Evolutionary conservation across 2,797 vertebrate genomes (phyloP).

Genomic region (Myoxocephalus aenaeus): DNA sequence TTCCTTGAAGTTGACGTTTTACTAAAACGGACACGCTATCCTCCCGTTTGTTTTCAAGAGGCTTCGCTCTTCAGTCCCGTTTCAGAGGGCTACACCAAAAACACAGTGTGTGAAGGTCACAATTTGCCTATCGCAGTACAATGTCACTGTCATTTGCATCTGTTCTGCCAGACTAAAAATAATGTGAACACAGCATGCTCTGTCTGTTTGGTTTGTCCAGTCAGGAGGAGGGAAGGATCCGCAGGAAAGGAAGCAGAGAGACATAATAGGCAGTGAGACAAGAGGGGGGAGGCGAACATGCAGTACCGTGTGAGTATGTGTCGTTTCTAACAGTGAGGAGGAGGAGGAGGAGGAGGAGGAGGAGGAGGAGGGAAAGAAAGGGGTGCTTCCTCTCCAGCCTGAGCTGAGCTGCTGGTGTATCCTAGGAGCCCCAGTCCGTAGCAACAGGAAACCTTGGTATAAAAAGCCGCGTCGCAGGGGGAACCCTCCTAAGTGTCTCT

Average conservation of each 20-base stretch:
- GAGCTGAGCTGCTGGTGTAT: conserved; percentile 75
- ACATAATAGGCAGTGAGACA: conserved; percentile 61
- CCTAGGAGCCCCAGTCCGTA: conserved; percentile 64
- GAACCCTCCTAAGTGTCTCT: conserved; percentile 73
- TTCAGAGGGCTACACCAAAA: conserved; percentile 12
- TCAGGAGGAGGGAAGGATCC: conserved; percentile 36
- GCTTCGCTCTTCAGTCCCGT: neutral
- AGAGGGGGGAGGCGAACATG: conserved; percentile 49
- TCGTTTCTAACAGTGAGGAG: conserved; percentile 65
- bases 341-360: conserved; percentile 67
- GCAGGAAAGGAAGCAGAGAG: conserved; percentile 34
- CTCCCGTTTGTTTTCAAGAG: neutral
- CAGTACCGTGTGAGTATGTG: conserved; percentile 51
- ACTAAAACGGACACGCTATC: neutral
- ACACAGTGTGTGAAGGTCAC: conserved; percentile 59
- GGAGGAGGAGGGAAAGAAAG: conserved; percentile 56
- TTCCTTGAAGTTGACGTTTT: neutral
- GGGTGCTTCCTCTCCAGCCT: conserved; percentile 80
- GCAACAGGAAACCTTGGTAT: conserved; percentile 75
- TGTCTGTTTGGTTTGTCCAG: conserved; percentile 32
- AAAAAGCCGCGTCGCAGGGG: conserved; percentile 70
- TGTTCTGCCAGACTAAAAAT: conserved; percentile 64
- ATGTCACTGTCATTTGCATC: conserved; percentile 80
- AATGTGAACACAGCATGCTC: conserved; percentile 58
- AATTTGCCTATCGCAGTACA: conserved; percentile 71